phyloP scores from a whole-genome alignment of 2,113 vertebrate genomes.

The Rhipidura dahli region DNA sequence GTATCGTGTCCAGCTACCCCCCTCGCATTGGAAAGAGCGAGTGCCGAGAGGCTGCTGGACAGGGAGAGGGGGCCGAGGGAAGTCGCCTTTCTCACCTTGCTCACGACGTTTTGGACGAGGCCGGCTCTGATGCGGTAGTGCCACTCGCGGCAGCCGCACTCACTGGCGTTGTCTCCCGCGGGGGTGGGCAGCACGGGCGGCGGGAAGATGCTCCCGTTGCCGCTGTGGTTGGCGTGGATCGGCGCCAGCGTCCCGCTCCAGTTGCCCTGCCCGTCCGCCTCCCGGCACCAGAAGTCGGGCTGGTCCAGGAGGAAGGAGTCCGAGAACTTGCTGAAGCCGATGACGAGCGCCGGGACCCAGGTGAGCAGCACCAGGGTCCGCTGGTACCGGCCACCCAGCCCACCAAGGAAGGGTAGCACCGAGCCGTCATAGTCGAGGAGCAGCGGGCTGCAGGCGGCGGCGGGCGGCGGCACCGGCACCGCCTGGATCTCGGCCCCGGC shows the following conservation, averaged over 20 bases:
- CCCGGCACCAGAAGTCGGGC: conserved; percentile 82
- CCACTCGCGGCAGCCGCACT: conserved; percentile 86
- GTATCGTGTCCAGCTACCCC: not conserved
- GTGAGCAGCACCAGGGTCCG: conserved; percentile 92
- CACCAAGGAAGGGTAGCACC: conserved; percentile 91
- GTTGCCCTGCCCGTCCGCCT: conserved; percentile 71
- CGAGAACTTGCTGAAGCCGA: conserved; percentile 95
- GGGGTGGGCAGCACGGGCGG: conserved; percentile 45
- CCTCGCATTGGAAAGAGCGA: not conserved
- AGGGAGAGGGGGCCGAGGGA: not conserved
- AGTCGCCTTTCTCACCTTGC: conserved; percentile 82
- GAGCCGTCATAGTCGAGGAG: conserved; percentile 90
- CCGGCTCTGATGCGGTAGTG: conserved; percentile 87
- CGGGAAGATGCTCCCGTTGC: conserved; percentile 21
- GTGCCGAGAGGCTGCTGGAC: not conserved
- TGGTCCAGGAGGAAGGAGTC: conserved; percentile 94
- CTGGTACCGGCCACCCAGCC: conserved; percentile 85
- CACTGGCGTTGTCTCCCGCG: conserved; percentile 42
- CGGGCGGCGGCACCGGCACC: conserved; percentile 30
- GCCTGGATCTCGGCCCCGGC: conserved; percentile 69
- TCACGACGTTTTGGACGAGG: conserved; percentile 93
- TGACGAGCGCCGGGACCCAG: conserved; percentile 93
- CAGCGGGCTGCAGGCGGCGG: conserved; percentile 71
- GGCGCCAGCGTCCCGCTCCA: conserved; percentile 64
- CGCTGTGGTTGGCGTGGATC: conserved; percentile 4